phyloP scores from a whole-genome alignment of 2,888 invertebrate genomes.

The Cataglyphis livida region DNA sequence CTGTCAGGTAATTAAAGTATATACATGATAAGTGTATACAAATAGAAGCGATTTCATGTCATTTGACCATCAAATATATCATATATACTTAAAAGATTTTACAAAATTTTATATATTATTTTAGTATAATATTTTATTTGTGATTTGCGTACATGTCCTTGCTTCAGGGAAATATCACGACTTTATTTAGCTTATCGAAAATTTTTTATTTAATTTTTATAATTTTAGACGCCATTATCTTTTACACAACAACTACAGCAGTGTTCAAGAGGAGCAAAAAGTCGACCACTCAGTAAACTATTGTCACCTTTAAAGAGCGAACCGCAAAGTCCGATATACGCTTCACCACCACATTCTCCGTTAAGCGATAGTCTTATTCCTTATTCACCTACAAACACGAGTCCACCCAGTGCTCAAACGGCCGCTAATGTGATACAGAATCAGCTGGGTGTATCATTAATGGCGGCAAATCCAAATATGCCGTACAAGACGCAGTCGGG shows the following conservation, averaged over 20 bases:
- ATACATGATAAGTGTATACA: constrained; percentile 36
- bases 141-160: neutral
- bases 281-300: constrained; percentile 89
- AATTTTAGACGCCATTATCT: constrained; percentile 89
- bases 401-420: constrained; percentile 84
- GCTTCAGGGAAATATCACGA: neutral
- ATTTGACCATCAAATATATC: neutral
- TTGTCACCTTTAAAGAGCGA: constrained; percentile 89
- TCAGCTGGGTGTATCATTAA: constrained; percentile 83
- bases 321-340: constrained; percentile 92
- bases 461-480: constrained; percentile 82
- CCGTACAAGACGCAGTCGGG: constrained; percentile 81
- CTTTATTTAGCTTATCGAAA: neutral
- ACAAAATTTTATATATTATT: neutral
- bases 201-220: constrained; percentile 54
- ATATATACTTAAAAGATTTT: neutral
- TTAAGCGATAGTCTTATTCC: constrained; percentile 88
- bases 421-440: constrained; percentile 84
- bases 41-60: neutral
- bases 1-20: constrained; percentile 80
- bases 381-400: constrained; percentile 84
- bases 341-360: constrained; percentile 92
- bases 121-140: neutral
- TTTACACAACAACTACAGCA: constrained; percentile 97
- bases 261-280: constrained; percentile 90